Percentiles rank a stretch among this genome's conserved stretches.
phyloP scores from a whole-genome alignment of 2,113 vertebrate species.

The Pantherophis guttatus region DNA sequence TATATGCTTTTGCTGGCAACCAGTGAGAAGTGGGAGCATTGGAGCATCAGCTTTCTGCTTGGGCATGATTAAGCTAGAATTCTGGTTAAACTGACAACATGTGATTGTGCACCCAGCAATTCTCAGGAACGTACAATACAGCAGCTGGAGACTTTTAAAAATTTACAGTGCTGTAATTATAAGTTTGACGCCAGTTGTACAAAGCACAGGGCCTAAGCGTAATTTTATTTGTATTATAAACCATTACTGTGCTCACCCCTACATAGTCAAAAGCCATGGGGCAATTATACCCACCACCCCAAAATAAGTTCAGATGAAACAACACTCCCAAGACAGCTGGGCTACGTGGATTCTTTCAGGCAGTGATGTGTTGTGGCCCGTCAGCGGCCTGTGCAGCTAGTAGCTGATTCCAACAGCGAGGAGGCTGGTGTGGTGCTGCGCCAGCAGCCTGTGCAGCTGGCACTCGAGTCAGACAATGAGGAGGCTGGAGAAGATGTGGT shows the following conservation, averaged over 20 bases:
- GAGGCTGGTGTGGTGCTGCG: too few relatives aligned
- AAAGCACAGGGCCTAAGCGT: neutral
- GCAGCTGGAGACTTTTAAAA: neutral
- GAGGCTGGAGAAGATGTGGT: too few relatives aligned
- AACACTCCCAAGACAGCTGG: neutral
- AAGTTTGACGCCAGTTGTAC: neutral
- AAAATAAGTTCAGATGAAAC: neutral
- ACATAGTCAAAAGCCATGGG: neutral
- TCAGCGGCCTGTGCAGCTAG: too few relatives aligned
- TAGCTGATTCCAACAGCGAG: too few relatives aligned
- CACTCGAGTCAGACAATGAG: too few relatives aligned
- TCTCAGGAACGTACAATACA: neutral
- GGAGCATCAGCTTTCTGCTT: neutral
- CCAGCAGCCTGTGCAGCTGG: too few relatives aligned
- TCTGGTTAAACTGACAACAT: neutral
- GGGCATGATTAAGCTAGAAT: neutral
- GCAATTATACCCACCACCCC: neutral
- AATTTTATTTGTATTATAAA: neutral
- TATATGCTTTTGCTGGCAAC: neutral
- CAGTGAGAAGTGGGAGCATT: neutral
- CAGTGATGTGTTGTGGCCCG: neutral
- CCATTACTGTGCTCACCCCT: too few relatives aligned
- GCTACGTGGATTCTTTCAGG: neutral
- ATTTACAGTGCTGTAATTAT: neutral
- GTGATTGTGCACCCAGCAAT: neutral